These are phyloP conservation scores for Caenorhabditis imperialis DNA, from an alignment of 2,888 invertebrate genomes.

Conservation along the genomic window DNA sequence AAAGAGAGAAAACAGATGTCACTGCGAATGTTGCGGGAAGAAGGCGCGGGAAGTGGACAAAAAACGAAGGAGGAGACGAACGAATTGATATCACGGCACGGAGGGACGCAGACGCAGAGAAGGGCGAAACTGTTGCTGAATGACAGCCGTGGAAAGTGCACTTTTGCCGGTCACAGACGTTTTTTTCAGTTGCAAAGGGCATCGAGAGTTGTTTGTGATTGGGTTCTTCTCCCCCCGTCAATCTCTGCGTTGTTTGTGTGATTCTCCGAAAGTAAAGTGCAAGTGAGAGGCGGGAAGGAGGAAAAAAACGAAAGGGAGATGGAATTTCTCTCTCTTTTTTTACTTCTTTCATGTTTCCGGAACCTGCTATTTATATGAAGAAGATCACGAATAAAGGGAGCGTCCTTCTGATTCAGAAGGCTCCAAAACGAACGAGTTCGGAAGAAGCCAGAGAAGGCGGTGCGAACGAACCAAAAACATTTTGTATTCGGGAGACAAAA, in stretches of 20 bases:
- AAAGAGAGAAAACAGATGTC: constrained; percentile 33
- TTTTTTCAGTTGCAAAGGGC: no score
- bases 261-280: constrained; percentile 21
- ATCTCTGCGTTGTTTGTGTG: constrained; percentile 2
- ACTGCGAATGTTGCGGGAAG: neutral
- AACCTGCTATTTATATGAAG: neutral
- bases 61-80: constrained; percentile 14
- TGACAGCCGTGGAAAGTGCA: no score
- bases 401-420: neutral
- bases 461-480: no score
- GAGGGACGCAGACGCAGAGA: neutral
- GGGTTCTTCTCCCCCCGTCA: constrained; percentile 12
- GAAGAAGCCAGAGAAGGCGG: no score
- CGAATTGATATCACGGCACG: constrained; percentile 21
- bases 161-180: no score
- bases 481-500: no score
- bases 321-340: neutral
- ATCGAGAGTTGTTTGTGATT: no score
- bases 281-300: neutral
- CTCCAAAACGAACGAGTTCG: neutral
- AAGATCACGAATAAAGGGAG: constrained; percentile 1
- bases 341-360: neutral
- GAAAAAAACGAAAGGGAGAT: no score
- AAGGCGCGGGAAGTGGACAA: constrained; percentile 2
- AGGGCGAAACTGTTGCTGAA: neutral